phyloP scores from a whole-genome alignment of 2,113 vertebrate genomes.

The Psilopsiagon aurifrons region DNA sequence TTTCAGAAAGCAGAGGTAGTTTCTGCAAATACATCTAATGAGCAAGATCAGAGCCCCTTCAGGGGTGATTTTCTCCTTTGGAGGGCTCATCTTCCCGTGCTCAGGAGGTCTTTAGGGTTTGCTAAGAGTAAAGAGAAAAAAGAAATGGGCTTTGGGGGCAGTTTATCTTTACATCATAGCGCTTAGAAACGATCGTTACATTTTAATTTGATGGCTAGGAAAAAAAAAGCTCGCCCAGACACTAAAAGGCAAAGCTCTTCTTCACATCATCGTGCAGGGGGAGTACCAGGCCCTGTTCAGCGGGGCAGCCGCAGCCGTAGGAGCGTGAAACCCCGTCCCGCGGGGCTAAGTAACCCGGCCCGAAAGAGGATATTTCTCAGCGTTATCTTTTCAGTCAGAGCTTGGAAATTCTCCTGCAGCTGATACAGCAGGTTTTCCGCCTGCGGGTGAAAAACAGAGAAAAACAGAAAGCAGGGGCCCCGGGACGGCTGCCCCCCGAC shows the following conservation, averaged over 20 bases:
- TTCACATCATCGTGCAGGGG: too few species aligned
- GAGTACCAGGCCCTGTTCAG: too few species aligned
- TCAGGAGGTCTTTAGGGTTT: neutral
- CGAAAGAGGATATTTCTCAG: conserved; percentile 84
- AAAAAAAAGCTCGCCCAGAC: neutral
- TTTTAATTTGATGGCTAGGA: neutral
- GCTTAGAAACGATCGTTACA: fast-evolving
- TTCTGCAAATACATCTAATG: neutral
- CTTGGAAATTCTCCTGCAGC: conserved; percentile 82
- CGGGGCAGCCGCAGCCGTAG: neutral
- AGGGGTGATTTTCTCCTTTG: neutral
- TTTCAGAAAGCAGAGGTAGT: neutral
- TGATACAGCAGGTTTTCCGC: conserved; percentile 81
- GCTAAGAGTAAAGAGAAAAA: neutral
- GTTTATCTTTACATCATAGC: neutral
- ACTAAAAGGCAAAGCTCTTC: too few species aligned
- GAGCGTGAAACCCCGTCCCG: too few species aligned
- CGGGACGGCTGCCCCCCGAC: neutral
- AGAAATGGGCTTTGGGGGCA: fast-evolving
- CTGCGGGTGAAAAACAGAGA: conserved; percentile 36
- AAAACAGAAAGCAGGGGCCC: neutral
- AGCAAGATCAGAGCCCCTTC: neutral
- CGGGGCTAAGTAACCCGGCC: fast-evolving
- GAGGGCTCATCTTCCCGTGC: neutral
- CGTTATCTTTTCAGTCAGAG: conserved; percentile 77